Conservation (phyloP, 2,888 invertebrate species). For the Peribatodes rhomboidaria region DNA sequence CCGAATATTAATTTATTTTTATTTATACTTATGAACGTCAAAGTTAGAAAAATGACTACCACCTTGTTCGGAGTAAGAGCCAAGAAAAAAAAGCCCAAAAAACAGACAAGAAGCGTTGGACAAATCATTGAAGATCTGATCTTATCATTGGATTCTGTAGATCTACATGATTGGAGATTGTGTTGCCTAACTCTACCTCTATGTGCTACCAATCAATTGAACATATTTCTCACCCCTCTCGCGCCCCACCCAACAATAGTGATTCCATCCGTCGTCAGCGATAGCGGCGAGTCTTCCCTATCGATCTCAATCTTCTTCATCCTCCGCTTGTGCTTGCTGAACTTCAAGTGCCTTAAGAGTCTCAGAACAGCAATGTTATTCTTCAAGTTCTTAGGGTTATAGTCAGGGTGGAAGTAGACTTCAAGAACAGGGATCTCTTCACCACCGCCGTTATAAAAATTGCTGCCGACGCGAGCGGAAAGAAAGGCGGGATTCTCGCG, state of each 20-base stretch:
- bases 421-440: slow-evolving; percentile 67
- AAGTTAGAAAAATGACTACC: too few species aligned
- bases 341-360: slow-evolving; percentile 57
- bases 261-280: slow-evolving; percentile 61
- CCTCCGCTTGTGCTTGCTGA: slow-evolving; percentile 44
- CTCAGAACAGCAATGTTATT: slow-evolving; percentile 72
- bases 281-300: slow-evolving; percentile 49
- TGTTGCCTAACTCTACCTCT: not conserved
- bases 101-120: too few species aligned
- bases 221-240: slow-evolving; percentile 59
- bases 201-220: not conserved
- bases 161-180: too few species aligned
- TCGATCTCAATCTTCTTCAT: slow-evolving; percentile 71
- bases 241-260: slow-evolving; percentile 77
- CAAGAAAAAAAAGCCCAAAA: too few species aligned
- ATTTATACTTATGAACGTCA: too few species aligned
- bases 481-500: slow-evolving; percentile 75
- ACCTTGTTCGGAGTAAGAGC: too few species aligned
- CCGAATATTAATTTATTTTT: too few species aligned
- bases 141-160: too few species aligned
- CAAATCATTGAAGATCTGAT: too few species aligned
- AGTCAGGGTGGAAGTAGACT: slow-evolving; percentile 72
- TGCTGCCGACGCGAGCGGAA: slow-evolving; percentile 72
- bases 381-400: slow-evolving; percentile 65
- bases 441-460: slow-evolving; percentile 65